Base-by-base conservation (phyloP, 2,888 invertebrate species). In the Lypha dubia region DNA sequence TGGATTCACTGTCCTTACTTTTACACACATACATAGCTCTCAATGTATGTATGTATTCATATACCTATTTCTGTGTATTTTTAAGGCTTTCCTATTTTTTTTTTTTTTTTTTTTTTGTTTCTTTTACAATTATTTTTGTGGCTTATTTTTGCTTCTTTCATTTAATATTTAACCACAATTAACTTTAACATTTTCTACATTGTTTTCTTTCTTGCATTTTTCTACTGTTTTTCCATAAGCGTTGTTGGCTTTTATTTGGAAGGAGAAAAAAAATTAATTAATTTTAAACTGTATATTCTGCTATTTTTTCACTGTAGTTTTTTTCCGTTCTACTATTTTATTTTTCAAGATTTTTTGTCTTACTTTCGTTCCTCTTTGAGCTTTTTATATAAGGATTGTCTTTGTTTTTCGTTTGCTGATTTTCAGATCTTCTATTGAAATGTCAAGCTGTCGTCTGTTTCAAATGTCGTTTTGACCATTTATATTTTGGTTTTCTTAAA, bases 111-210 rank as follows among this genome's bases (percentile, higher is more conserved):
- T 51, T 60, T 35, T 60, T 28, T 44, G 63, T 68, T 44, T 44
- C 17, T 53, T 74, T 73, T 35, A 13, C 17, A 44, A 56, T 44
- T 35, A 4, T 17, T 35, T 67, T n/a, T 77, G 17, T 73, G 22
- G 38, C 17, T 58, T 24, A 44, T 56, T 56, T 51, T 73, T 62
- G 65, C 38, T 67, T 58, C 32, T 65, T 77, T 80, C n/a, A 41
- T 73, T 73, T 84, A 49, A 80, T 73, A 76, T 80, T 76, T 68
- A 84, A 77, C 84, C 84, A 73, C 84, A 84, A 80, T 80, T 84
- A 80, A 73, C 76, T 80, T 76, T 71, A 56, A 46, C 38, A 76
- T 49, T 76, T 79, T 71, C 22, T 24, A 51, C n/a, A 53, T 74
- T 51, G 51, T 44, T 56, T 75, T 35, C 44, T 44, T 35, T 58